Base-by-base conservation (phyloP, 2,113 vertebrate species). In the Odocoileus hemionus region DNA sequence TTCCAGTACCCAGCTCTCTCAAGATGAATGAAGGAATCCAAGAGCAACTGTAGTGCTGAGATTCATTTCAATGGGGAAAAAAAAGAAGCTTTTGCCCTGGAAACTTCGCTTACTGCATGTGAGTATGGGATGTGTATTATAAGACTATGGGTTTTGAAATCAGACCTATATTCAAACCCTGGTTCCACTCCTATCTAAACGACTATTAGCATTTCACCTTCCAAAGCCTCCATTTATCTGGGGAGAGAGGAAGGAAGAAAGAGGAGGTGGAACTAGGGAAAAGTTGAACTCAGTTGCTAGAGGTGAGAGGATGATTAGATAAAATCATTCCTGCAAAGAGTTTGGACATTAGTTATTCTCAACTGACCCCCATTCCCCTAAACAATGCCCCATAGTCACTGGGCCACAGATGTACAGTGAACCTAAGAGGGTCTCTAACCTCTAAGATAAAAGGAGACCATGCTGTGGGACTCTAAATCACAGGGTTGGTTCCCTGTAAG, bases 1-100 rank as follows among this genome's bases (percentile, higher is more conserved):
- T 94, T 94, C 82, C 93, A 95, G 70, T 86, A 82, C 36, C 67
- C 25, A 95, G 52, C 89, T 97, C 88, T 97, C 91, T 89, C 91
- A 76, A 86, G 89, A 93, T 89, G 80, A 98, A 95, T 54, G 87
- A 86, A 9, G 58, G 54, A 67, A 78, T 50, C 64, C 39, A 96
- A 96, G 80, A 91, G 57, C 55, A 94, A 82, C 2, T 64, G 25
- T 23, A 86, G 78, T 60, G n/a, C 83, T 57, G 26, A 90, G 74
- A 58, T 58, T 78, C 61, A 93, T 79, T 96, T 95, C 78, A 89
- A 43, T 47, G 61, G 33, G 1, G 2, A 55, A 92, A 33, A 82
- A 91, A 11, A 67, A 89, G 15, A 76, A 84, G 36, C 43, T 82
- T 93, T 54, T 10, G 11, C 55, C 91, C 55, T 45, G 30, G 74